Percentiles rank a stretch among this genome's conserved stretches.
phyloP scores from a whole-genome alignment of 1,140 invertebrate species.

The Spodoptera litura region DNA sequence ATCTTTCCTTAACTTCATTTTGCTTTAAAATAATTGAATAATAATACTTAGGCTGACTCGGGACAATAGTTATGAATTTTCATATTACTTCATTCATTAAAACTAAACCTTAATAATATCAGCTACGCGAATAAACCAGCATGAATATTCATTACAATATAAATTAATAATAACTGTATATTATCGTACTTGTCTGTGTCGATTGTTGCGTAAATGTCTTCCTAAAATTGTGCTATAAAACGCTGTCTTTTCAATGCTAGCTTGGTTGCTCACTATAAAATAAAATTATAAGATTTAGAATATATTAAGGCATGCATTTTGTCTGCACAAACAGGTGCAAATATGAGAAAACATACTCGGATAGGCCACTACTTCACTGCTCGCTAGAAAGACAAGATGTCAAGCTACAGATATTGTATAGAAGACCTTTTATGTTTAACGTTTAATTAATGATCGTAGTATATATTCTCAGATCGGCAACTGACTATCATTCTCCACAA shows the following conservation, averaged over 20 bases:
- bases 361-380: background rate
- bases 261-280: background rate
- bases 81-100: constrained; percentile 55
- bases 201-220: constrained; percentile 71
- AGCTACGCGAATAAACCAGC: constrained; percentile 65
- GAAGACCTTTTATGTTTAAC: background rate
- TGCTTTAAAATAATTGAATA: constrained; percentile 62
- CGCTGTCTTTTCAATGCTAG: constrained; percentile 59
- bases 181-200: constrained; percentile 62
- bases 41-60: constrained; percentile 78
- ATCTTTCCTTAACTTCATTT: constrained; percentile 55
- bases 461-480: constrained; percentile 32
- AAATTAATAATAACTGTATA: constrained; percentile 63
- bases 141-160: constrained; percentile 61
- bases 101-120: constrained; percentile 77
- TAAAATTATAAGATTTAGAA: constrained; percentile 18
- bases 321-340: constrained; percentile 36
- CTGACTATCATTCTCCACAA: background rate
- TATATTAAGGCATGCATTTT: constrained; percentile 40
- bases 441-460: background rate
- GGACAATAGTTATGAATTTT: constrained; percentile 60
- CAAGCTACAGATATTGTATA: too few relatives aligned
- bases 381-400: too few relatives aligned
- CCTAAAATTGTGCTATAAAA: constrained; percentile 67
- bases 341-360: constrained; percentile 24